These are phyloP conservation scores for Chelonus formosanus DNA, from an alignment of 2,888 invertebrate species.

Conservation along the genomic window DNA sequence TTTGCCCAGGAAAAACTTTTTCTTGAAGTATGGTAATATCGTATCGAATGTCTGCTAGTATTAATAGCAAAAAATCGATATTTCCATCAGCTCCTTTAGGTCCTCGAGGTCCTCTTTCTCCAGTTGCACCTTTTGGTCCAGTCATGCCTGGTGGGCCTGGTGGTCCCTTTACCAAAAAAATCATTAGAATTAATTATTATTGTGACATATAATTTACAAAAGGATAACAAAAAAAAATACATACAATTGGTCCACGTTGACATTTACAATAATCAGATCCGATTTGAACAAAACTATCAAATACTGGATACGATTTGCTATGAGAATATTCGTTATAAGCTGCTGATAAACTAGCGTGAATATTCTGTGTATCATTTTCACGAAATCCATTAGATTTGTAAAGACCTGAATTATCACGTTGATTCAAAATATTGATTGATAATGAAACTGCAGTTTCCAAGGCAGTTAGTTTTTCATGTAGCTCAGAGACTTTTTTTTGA, in stretches of 20 bases:
- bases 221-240: conserved; percentile 40
- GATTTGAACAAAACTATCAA: conserved; percentile 71
- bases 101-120: conserved; percentile 70
- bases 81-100: conserved; percentile 72
- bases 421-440: conserved; percentile 66
- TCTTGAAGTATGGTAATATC: conserved; percentile 72
- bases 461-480: conserved; percentile 64
- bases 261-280: conserved; percentile 72
- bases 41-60: conserved; percentile 73
- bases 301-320: conserved; percentile 68
- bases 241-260: conserved; percentile 73
- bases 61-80: conserved; percentile 72
- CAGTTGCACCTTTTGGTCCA: conserved; percentile 72
- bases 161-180: conserved; percentile 67
- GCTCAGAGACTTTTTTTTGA: conserved; percentile 66
- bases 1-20: conserved; percentile 70
- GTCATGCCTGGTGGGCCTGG: conserved; percentile 71
- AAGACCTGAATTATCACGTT: conserved; percentile 42
- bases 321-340: conserved; percentile 23
- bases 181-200: not conserved
- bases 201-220: too few relatives aligned
- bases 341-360: conserved; percentile 27
- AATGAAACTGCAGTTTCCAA: conserved; percentile 68
- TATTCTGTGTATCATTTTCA: too few relatives aligned
- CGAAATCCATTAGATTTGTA: conserved; percentile 49